phyloP scores from a whole-genome alignment of 2,797 vertebrate genomes.

The Sebastes itinus region DNA sequence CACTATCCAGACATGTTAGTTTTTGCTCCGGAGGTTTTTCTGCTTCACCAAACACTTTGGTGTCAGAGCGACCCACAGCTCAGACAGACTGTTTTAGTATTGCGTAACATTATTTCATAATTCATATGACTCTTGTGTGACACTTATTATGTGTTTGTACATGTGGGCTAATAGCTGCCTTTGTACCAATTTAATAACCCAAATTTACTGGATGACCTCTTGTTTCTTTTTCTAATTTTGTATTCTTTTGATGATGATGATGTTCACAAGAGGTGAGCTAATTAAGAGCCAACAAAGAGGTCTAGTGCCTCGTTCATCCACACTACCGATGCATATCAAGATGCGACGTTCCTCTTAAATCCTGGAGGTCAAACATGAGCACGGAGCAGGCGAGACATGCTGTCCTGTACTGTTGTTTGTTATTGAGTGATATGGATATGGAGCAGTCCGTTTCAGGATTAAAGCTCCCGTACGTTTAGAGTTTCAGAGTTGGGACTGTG shows the following conservation, averaged over 20 bases:
- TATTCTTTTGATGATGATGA: slow-evolving; percentile 5
- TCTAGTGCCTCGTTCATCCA: neutral
- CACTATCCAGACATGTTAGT: neutral
- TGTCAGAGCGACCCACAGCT: neutral
- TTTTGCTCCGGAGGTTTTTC: neutral
- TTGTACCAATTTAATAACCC: neutral
- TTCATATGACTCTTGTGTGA: neutral
- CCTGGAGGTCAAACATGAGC: neutral
- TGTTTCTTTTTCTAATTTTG: neutral
- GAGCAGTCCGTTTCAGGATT: too few relatives aligned
- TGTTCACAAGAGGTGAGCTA: neutral
- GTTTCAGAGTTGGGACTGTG: too few relatives aligned
- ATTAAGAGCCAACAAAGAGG: neutral
- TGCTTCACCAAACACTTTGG: neutral
- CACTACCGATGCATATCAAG: neutral
- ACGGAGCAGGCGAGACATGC: neutral
- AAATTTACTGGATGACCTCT: neutral
- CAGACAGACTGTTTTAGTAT: neutral
- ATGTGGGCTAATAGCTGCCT: neutral
- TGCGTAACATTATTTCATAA: neutral
- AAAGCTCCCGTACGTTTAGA: too few relatives aligned
- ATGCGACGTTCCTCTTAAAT: neutral
- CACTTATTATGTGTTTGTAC: neutral
- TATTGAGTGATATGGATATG: neutral
- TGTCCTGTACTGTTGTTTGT: neutral